Evolutionary conservation across 1,140 invertebrate genomes (phyloP), one percentile per base, ranked within the genome.

Genomic region (Belonocnema kinseyi): DNA sequence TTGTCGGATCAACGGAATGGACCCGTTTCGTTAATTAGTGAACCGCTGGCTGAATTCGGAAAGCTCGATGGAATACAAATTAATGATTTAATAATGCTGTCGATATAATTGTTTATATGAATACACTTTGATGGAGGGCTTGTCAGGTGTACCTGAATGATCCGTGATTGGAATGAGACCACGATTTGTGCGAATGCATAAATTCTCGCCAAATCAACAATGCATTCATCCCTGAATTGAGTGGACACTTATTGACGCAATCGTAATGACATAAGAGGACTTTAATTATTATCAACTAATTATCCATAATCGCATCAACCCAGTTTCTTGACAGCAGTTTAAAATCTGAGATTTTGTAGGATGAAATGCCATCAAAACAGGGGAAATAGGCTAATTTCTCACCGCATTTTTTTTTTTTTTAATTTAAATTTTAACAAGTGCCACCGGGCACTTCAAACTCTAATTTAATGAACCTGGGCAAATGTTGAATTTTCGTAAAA

Each of bases 21-120:
- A 16, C 33, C 10, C 61, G 61, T 66, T 66, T 40, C 61, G 26
- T 66, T 66, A 33, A 66, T 66, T 66, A 66, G 61, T 66, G 61
- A 66, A 66, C 61, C 61, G 26, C 40, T 66, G 33, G 16, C 7
- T n/a, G 61, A 10, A 66, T 33, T 66, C n/a, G 12, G 26, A 66
- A 66, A 66, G 61, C 61, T 66, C 61, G 26, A 66, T 66, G 61
- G 61, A 66, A 66, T 66, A 66, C 61, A 66, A 66, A 66, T 66
- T 66, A 66, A 66, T 66, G 61, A 66, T 66, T 66, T 40, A 87
- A 87, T 85, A 88, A 88, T 85, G 78, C 77, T 82, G 77, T 82
- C 74, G 83, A 84, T 85, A 83, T 84, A 88, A 88, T 88, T 88
- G 87, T 88, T 88, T 86, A 86, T 86, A 83, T 87, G 84, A 88